Evolutionary conservation across 2,797 vertebrate species (phyloP), one percentile per base, ranked within the genome.

Genomic region (Enteromius radiatus): DNA sequence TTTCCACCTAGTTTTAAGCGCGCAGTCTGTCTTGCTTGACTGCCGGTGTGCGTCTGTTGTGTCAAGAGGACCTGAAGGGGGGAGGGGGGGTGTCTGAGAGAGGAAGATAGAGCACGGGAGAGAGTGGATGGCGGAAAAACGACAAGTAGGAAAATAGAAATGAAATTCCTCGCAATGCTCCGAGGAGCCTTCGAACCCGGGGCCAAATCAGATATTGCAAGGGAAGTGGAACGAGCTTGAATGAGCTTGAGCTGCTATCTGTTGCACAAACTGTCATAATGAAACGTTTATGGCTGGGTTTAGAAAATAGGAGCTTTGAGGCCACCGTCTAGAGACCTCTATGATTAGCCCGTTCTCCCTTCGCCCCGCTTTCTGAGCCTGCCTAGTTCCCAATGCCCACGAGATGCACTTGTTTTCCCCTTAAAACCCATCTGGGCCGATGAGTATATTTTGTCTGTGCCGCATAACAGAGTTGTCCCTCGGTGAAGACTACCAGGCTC

Each of bases 161-260:
- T 88, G 78, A 88, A 87, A 90, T 91, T 90, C 88, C 90, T 91
- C 86, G 79, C 82, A 91, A 90, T 91, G 87, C 91, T 91, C 88
- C 36, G 77, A 90, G 89, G 90, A 91, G 87, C 81, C 33, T 80
- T 85, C 54, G 75, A 69, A 65, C 74, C 80, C 56, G 28, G 3
- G 80, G 80, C 90, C 90, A 91, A 88, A 93, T 93, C 89, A 90
- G 90, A 93, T 92, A 92, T 67, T 64, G 88, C 38, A 78, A 86
- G 81, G 81, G 84, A 87, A 88, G 85, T 68, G 84, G 85, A 90
- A 83, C 1, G 52, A 82, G 64, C 65, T 75, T 73, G 80, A 81
- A 47, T 84, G 86, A 90, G 82, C 89, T 78, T 86, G 90, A 87
- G 85, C 89, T 82, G 86, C 90, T 88, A 86, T 89, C 87, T 89